Evolutionary conservation across 1,140 invertebrate genomes (phyloP), one percentile per base, ranked within the genome.

Genomic region (Carposina sasakii): DNA sequence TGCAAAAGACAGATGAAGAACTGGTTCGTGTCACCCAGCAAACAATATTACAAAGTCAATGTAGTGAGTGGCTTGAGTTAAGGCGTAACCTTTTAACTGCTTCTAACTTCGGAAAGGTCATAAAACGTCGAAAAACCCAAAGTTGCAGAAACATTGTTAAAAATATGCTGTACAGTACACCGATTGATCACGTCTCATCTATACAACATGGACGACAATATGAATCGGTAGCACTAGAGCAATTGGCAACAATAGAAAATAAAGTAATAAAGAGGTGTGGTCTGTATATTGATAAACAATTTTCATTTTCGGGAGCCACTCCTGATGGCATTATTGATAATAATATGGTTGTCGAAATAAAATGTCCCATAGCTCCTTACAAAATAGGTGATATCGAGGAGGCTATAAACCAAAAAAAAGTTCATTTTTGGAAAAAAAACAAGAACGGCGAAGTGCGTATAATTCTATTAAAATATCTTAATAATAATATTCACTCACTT

Each of bases 121-220:
- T 24, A 15, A 45, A 28, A 16, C 2, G 10, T 2, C 13, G 24
- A 4, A 9, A 3, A 10, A 33, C 9, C 24, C 30, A 8, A 3
- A 24, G 10, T 31, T 26, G 23, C 13, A 16, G 5, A 17, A 10
- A n/a, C 2, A 15, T 45, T 4, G 21, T 26, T 20, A 47, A 47
- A 34, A n/a, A 34, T 10, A 34, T 34, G 8, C 4, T 34, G 6
- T 34, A 34, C 13, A 15, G 31, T 34, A 4, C 12, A 1, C 6
- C 26, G 40, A 9, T 53, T 2, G 21, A 19, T n/a, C 9, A 9
- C 20, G 30, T 54, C 15, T 19, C 28, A 12, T 12, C 52, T 19
- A 24, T 53, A 30, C 19, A 23, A 15, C 41, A 54, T 49, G 37
- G 52, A 12, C 34, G 21, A 26, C 22, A 49, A 15, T 42, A 49